A percentile compares a stretch with the other conserved stretches of the same genome.
phyloP scores from a whole-genome alignment of 2,888 invertebrate genomes.

The Hedya salicella region DNA sequence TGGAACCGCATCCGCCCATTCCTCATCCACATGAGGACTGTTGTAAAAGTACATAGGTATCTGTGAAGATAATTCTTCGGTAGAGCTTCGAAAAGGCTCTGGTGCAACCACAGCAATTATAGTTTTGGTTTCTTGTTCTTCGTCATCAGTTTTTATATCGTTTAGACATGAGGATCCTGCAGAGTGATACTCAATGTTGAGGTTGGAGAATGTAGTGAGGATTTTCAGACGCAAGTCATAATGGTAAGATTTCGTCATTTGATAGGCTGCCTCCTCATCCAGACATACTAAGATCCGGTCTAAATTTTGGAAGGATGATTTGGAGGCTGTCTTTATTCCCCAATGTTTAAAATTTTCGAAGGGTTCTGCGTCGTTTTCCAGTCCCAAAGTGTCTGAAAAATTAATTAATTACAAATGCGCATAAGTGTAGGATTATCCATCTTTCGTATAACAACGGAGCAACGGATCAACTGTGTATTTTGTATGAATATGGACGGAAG shows the following conservation, averaged over 20 bases:
- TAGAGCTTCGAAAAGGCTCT: conserved; percentile 9
- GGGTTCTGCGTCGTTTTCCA: neutral
- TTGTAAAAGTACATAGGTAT: conserved; percentile 29
- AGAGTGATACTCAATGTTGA: conserved; percentile 11
- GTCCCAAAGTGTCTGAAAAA: too few relatives aligned
- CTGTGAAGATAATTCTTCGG: neutral
- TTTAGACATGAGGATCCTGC: neutral
- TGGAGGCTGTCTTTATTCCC: neutral
- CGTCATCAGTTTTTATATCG: neutral
- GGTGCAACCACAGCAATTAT: conserved; percentile 30
- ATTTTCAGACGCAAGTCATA: conserved; percentile 1
- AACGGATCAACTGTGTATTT: too few relatives aligned
- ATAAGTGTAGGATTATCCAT: too few relatives aligned
- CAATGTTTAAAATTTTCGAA: neutral
- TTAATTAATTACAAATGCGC: too few relatives aligned
- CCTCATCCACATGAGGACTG: neutral
- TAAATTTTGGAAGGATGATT: neutral
- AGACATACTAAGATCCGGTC: conserved; percentile 19
- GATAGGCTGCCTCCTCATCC: neutral
- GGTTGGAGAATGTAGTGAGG: neutral
- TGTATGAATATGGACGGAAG: too few relatives aligned
- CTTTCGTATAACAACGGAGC: too few relatives aligned
- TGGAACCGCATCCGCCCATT: neutral
- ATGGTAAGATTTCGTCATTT: neutral
- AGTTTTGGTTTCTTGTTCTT: neutral